These are phyloP conservation scores for Anas georgica DNA, from an alignment of 2,797 vertebrate genomes.

Conservation along the genomic window DNA sequence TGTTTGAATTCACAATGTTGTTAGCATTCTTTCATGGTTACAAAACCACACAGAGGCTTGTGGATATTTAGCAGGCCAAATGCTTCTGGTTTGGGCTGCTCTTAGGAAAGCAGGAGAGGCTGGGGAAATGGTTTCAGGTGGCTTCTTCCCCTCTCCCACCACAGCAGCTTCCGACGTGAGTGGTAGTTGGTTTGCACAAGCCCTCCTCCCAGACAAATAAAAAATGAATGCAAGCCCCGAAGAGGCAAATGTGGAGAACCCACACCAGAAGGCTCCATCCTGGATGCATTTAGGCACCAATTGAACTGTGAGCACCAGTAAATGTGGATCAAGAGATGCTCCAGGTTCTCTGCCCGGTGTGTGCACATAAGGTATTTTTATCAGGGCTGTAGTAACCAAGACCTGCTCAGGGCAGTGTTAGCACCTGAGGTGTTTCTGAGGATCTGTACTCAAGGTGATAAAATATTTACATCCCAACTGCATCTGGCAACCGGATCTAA, in stretches of 20 bases:
- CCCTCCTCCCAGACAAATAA: not conserved
- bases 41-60: not conserved
- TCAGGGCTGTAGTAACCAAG: not conserved
- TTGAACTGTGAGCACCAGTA: not conserved
- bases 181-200: not conserved
- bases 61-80: constrained; percentile 12
- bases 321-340: not conserved
- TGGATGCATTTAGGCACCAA: not conserved
- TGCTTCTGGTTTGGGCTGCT: not conserved
- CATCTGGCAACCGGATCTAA: not conserved
- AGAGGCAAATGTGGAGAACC: not conserved
- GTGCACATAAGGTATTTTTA: fast-evolving
- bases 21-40: not conserved
- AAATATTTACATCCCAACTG: constrained; percentile 4
- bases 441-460: not conserved
- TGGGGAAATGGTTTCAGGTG: not conserved
- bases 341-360: fast-evolving
- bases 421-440: not conserved
- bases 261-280: fast-evolving
- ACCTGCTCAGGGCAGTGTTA: not conserved
- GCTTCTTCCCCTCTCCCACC: not conserved
- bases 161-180: not conserved
- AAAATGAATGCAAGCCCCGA: not conserved
- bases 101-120: not conserved
- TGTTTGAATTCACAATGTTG: not conserved